Base-by-base conservation (phyloP, 2,113 vertebrate species). In the Ailurus styani region DNA sequence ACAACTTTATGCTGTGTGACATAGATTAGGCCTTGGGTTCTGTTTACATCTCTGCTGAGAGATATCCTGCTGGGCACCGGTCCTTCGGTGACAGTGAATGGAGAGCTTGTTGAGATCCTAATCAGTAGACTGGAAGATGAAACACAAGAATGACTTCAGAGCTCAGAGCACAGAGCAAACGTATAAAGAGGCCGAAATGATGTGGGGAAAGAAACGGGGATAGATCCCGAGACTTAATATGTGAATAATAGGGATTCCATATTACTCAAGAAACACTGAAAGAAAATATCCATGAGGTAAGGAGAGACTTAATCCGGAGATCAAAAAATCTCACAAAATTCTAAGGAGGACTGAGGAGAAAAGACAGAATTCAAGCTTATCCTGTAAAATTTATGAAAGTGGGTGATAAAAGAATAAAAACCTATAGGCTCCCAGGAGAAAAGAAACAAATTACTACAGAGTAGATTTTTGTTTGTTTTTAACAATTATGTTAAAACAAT, bases 281-380 rank as follows among this genome's bases (percentile, higher is more conserved):
- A 87, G 72, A 87, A 94, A 94, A 87, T 93, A 95, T 66, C 54
- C 45, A 55, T 12, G n/a, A 97, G 29, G 37, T 57, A 60, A 31
- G 31, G 31, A 31, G 29, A 89, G 50, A 78, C 8, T 72, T 92
- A 62, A 29, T 84, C 31, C 87, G 20, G 40, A 82, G 86, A 81
- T 15, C 52, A 31, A 64, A 82, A 68, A 95, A n/a, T 25, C 31
- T 95, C 12, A 42, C 4, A 12, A 68, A 77, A 20, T 66, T 93
- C 25, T 66, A 85, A 47, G 23, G 45, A 87, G 45, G 40, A 70
- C 29, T 88, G 62, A 91, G 21, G 50, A 72, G 13, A 18, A 81
- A 54, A 87, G 42, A 54, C 31, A 95, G 37, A 55, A 81, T 34
- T 4, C 27, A 45, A 68, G 31, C 5, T 34, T 6, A 13, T 95